Evolutionary conservation across 2,113 vertebrate species (phyloP), one percentile per base, ranked within the genome.

Genomic region (Panurus biarmicus): DNA sequence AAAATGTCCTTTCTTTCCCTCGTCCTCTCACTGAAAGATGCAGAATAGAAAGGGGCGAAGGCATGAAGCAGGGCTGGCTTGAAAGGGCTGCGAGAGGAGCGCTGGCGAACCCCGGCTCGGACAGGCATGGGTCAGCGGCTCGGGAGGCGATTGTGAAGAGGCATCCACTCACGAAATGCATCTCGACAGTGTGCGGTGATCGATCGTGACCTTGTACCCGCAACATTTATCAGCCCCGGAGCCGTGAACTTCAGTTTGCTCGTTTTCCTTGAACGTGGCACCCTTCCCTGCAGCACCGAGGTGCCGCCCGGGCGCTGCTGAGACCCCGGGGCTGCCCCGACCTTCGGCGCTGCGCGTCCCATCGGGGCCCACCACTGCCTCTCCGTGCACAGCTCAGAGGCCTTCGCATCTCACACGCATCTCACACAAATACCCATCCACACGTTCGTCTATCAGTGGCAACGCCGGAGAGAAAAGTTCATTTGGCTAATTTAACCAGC

Each of bases 131-230:
- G 98, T 98, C 98, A 98, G 95, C 94, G 97, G 97, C 90, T 97
- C 96, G 91, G 97, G 95, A 92, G 90, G 93, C 92, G 98, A 98
- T 98, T 98, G 98, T 98, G 94, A 97, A 94, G 97, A 98, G 96
- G 97, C 98, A 98, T 96, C 98, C 98, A 98, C 97, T 98, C 98
- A 98, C 97, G 97, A 98, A 98, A 98, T 98, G 94, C 97, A 98
- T 98, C 97, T 96, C 97, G 98, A 98, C 98, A 98, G 98, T 97
- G 96, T 96, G 96, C 72, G 89, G 95, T 93, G 97, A 98, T 98
- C 97, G 96, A 97, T 98, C 97, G 90, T 98, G 98, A 98, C 98
- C 98, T 98, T 98, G 97, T 87, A 94, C 97, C 81, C 84, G 84
- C 93, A 90, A 96, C 95, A 96, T 97, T 97, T 90, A 95, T 95